Evolutionary conservation across 2,888 invertebrate genomes (phyloP).

Genomic region (Oscheius sp.): DNA sequence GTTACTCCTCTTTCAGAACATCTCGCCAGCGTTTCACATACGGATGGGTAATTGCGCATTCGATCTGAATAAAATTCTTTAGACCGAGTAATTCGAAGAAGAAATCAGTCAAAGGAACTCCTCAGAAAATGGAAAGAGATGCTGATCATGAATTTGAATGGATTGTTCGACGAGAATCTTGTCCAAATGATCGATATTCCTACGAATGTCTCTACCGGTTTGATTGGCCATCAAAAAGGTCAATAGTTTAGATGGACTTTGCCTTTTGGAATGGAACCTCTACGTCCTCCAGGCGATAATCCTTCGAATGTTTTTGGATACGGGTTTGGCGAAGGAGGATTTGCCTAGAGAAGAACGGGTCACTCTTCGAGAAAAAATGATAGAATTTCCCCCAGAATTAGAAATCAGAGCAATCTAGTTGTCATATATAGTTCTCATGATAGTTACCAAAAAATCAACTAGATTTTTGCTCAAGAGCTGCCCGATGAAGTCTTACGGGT

Average conservation of each 20-base stretch:
- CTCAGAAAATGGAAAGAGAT: too few relatives aligned
- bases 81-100: too few relatives aligned
- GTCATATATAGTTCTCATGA: neutral
- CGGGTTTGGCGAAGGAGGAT: slow-evolving; percentile 25
- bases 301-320: slow-evolving; percentile 26
- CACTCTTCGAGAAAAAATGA: neutral
- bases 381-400: neutral
- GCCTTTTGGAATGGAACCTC: slow-evolving; percentile 24
- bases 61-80: too few relatives aligned
- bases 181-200: slow-evolving; percentile 20
- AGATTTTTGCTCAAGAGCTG: slow-evolving; percentile 4
- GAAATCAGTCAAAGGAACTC: neutral
- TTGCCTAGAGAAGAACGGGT: slow-evolving; percentile 15
- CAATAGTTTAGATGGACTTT: slow-evolving; percentile 29
- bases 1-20: too few relatives aligned
- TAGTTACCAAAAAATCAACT: neutral
- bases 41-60: too few relatives aligned
- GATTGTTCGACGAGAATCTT: slow-evolving; percentile 1
- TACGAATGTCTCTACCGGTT: slow-evolving; percentile 28
- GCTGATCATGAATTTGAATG: too few relatives aligned
- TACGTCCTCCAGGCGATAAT: neutral
- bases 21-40: too few relatives aligned
- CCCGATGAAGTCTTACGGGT: slow-evolving; percentile 21
- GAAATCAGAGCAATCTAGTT: neutral
- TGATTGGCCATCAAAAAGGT: neutral